Evolutionary conservation across 2,888 invertebrate species (phyloP), one percentile per base, ranked within the genome.

Genomic region (Eupithecia centaureata): DNA sequence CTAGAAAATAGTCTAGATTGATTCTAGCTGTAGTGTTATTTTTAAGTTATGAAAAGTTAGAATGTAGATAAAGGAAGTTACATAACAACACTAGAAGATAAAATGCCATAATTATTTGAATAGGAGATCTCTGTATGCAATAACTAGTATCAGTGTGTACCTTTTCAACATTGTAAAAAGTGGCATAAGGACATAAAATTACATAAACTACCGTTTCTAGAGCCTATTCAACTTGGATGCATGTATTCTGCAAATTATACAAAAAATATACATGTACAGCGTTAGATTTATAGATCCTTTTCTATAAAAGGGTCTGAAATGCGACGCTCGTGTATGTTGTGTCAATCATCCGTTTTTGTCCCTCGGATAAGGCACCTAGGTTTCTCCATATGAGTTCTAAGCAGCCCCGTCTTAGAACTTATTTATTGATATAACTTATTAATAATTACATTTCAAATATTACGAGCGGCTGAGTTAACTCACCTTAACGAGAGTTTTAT

Each of bases 401-500:
- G 64, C 72, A 60, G 62, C 59, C 68, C 61, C 71, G 63, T 66
- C 67, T 54, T 42, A 52, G 32, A 70, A 8, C 10, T 47, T 47
- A 47, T 47, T 47, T 68, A 71, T 67, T 67, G 70, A 62, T 65
- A 71, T 70, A 70, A 56, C 58, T 62, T 62, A 61, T 68, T 67
- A 76, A 71, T 73, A 69, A 68, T 67, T 66, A 72, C 68, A 65
- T 62, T 67, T 66, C 61, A 65, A 68, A 63, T 67, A 61, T 70
- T 64, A 74, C 63, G 61, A 73, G 62, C 66, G 65, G 69, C 68
- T 65, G 56, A 70, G 71, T 70, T 63, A 61, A 61, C 70, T 61
- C 63, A 67, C 70, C 60, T 70, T 73, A 73, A 74, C 67, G 70
- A 72, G 70, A 72, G 59, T 72, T 76, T 73, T 76, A 74, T 76